Evolutionary conservation across 2,888 invertebrate species (phyloP).

Genomic region (Gandaritis pyraliata): DNA sequence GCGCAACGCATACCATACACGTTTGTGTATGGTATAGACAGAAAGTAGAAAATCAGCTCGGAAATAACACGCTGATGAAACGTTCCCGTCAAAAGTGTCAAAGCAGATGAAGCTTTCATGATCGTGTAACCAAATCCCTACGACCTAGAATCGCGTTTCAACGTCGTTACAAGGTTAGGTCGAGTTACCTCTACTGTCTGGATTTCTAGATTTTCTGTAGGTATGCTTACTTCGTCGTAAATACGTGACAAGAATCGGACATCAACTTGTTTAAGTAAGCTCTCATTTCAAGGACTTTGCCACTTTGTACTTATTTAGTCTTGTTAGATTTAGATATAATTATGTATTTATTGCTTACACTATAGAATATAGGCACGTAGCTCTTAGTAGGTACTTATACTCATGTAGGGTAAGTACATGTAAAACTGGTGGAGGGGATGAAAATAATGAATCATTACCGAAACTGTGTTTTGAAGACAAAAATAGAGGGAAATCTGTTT

Average conservation of each 20-base stretch:
- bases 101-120: neutral
- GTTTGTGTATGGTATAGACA: neutral
- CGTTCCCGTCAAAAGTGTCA: neutral
- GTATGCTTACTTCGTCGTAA: neutral
- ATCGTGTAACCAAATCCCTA: neutral
- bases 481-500: no score
- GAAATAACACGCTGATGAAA: neutral
- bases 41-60: neutral
- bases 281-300: slow-evolving; percentile 2
- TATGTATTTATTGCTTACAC: no score
- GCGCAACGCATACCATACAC: no score
- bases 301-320: slow-evolving; percentile 2
- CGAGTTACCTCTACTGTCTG: neutral
- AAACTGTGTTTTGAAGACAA: no score
- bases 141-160: slow-evolving; percentile 2
- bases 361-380: no score
- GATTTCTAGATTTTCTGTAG: slow-evolving; percentile 2
- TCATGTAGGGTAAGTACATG: no score
- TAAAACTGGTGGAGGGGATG: no score
- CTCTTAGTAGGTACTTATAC: no score
- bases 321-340: no score
- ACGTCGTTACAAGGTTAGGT: neutral
- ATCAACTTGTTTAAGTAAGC: neutral
- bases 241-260: slow-evolving; percentile 10
- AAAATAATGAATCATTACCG: no score